Conservation (phyloP, 2,113 vertebrate species). For the Xiphophorus hellerii region DNA sequence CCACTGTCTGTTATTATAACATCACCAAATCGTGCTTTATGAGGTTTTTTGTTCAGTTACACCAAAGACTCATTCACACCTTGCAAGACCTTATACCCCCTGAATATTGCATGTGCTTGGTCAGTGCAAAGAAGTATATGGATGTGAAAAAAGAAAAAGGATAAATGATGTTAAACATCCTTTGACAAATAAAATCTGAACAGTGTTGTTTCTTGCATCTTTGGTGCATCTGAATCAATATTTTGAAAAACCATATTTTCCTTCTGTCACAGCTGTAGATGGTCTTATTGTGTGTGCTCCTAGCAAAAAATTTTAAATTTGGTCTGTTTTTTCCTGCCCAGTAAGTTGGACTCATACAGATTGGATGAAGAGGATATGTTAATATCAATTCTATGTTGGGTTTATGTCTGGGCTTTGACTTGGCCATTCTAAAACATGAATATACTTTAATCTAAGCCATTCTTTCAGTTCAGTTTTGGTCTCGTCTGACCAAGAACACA, state of each 20-base stretch:
- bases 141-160: background rate
- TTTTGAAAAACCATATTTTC: background rate
- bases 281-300: background rate
- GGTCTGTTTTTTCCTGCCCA: too few species aligned
- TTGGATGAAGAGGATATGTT: too few species aligned
- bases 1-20: slow-evolving; percentile 21
- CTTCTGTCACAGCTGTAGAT: background rate
- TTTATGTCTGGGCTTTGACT: too few species aligned
- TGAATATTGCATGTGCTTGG: background rate
- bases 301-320: background rate
- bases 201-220: background rate
- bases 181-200: background rate
- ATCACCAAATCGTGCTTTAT: slow-evolving; percentile 4
- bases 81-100: background rate
- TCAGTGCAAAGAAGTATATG: background rate
- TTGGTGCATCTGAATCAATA: background rate
- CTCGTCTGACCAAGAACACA: background rate
- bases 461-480: too few species aligned
- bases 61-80: slow-evolving; percentile 1
- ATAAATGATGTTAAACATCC: too few species aligned
- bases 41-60: slow-evolving; percentile 14
- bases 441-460: too few species aligned
- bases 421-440: too few species aligned
- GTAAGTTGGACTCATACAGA: too few species aligned
- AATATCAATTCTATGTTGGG: too few species aligned